Evolutionary conservation across 2,888 invertebrate species (phyloP).

Genomic region (Xylota segnis): DNA sequence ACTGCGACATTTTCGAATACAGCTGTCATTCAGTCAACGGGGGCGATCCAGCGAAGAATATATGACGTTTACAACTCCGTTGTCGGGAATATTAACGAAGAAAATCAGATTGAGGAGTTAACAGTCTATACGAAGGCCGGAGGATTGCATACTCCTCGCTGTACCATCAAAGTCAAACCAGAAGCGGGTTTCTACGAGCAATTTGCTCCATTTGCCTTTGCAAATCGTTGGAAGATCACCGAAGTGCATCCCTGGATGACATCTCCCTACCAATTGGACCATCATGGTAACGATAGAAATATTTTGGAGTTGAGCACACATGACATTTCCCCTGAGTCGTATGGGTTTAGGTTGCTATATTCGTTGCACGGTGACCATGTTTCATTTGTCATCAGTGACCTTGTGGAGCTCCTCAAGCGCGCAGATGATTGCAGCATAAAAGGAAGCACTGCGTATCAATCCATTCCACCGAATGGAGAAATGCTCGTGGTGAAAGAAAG

Average conservation of each 20-base stretch:
- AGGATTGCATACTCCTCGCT: not conserved
- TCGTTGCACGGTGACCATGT: not conserved
- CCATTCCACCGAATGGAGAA: slow-evolving; percentile 33
- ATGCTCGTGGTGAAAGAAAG: slow-evolving; percentile 34
- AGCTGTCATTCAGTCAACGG: slow-evolving; percentile 26
- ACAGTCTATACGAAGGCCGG: slow-evolving; percentile 26
- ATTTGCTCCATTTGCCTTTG: slow-evolving; percentile 41
- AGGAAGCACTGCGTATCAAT: no score
- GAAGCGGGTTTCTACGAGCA: slow-evolving; percentile 54
- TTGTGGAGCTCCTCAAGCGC: not conserved
- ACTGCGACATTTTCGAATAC: not conserved
- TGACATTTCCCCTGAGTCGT: slow-evolving; percentile 22
- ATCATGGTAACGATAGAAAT: not conserved
- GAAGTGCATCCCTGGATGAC: slow-evolving; percentile 18
- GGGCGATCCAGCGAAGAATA: slow-evolving; percentile 15
- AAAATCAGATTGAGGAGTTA: slow-evolving; percentile 43
- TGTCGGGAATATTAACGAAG: slow-evolving; percentile 28
- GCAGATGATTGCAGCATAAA: not conserved
- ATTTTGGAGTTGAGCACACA: not conserved
- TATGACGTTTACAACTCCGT: slow-evolving; percentile 22
- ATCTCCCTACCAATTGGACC: slow-evolving; percentile 32
- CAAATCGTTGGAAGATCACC: slow-evolving; percentile 30
- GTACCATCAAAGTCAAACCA: slow-evolving; percentile 21
- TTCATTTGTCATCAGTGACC: not conserved
- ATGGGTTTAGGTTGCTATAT: slow-evolving; percentile 31